A percentile compares a stretch with the other conserved stretches of the same genome.
These are phyloP conservation scores for Bellardia bayeri DNA, from an alignment of 2,888 invertebrate genomes.

Conservation along the genomic window DNA sequence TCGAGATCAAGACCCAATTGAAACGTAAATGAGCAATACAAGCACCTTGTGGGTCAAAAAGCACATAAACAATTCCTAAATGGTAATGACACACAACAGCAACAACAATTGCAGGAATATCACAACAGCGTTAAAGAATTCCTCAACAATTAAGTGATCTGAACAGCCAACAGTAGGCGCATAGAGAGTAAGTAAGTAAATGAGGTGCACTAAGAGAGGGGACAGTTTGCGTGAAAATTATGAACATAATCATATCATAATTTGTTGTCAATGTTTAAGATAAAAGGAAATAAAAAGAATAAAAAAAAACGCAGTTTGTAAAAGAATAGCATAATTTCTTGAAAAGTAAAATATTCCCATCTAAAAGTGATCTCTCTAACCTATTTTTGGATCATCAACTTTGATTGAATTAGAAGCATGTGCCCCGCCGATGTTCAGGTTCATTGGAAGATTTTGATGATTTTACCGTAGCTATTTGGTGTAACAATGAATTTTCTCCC, in stretches of 20 bases:
- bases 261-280: conserved; percentile 66
- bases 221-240: conserved; percentile 61
- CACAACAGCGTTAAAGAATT: conserved; percentile 31
- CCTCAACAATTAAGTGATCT: conserved; percentile 53
- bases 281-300: conserved; percentile 35
- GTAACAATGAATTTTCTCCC: too few species aligned
- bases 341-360: neutral
- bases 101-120: conserved; percentile 18
- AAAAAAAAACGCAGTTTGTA: conserved; percentile 21
- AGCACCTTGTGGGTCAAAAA: conserved; percentile 74
- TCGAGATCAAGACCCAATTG: conserved; percentile 70
- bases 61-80: conserved; percentile 74
- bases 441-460: too few species aligned
- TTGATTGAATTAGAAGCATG: too few species aligned
- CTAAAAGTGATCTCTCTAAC: too few species aligned
- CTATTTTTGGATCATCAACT: too few species aligned
- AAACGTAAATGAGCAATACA: conserved; percentile 70
- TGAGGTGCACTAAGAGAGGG: conserved; percentile 1
- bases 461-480: too few species aligned
- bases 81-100: conserved; percentile 50
- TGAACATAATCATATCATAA: conserved; percentile 69
- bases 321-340: conserved; percentile 17
- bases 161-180: neutral
- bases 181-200: neutral
- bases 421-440: too few species aligned